Base-by-base conservation (phyloP, 2,797 vertebrate genomes). In the Lagothrix lagotricha region DNA sequence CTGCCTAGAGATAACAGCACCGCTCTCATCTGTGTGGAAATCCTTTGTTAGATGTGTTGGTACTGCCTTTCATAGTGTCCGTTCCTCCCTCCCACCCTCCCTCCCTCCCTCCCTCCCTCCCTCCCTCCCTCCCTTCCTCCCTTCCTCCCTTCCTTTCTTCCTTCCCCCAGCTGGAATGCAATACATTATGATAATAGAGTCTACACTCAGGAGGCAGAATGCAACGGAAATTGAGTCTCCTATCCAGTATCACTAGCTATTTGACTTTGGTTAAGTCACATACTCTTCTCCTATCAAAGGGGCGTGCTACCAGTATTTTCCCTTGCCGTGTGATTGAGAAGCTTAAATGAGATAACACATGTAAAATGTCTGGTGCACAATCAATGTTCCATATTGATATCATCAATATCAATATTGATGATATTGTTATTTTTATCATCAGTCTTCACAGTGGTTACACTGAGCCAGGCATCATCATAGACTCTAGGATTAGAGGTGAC, bases 81-180 rank as follows among this genome's bases (percentile, higher is more conserved):
- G n/a, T n/a, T n/a, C n/a, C n/a, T 13, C 2, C 10, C 24, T 54
- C 30, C 30, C 19, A 36, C 4, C 6, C 15, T 12, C 41, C 22
- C 8, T 48, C 0, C 41, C 11, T 9, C 10, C 3, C 1, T 33
- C 0, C 17, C 2, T 39, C 3, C 17, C 10, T 22, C 0, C 14
- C 7, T 17, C 0, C 46, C 4, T 10, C 2, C 9, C 0, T 4
- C 3, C 7, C 1, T 17, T 1, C 14, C 2, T 17, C 0, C 7
- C 7, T 5, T 4, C 39, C 24, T 8, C 2, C 72, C 4, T 17
- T 1, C 39, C 10, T 7, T 10, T 28, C 2, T 28, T 1, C 17
- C 2, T 22, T 19, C 13, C 19, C 10, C 13, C 30, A 19, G 8
- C 28, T n/a, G 44, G 64, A 58, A 86, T 36, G n/a, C 20, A 44